Evolutionary conservation across 2,888 invertebrate genomes (phyloP), one percentile per base, ranked within the genome.

Genomic region (Chaitophorus viminalis): DNA sequence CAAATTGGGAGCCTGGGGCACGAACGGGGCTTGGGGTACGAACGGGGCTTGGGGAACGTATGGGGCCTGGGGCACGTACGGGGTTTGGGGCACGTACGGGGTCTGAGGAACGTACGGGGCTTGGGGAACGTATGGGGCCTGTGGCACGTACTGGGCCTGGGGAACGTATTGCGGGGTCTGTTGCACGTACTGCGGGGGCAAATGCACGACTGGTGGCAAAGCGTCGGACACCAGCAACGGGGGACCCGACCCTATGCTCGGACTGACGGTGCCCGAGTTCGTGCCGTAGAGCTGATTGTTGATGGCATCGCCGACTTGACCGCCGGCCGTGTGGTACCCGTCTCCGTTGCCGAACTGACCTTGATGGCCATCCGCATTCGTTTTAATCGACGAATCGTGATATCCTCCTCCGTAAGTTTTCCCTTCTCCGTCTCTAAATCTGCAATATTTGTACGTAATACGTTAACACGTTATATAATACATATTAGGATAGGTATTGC

Each of bases 351-450:
- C 90, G 79, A 89, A 90, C 54, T 90, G 90, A 4, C 90, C 90
- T 25, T 88, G 89, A 9, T 90, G 89, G 1, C 89, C 90, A 18
- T 82, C 76, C 29, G 89, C 89, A 81, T 90, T 90, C n/a, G 89
- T 89, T 77, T 90, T 90, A 29, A 90, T 86, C 72, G 90, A 89
- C 68, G 90, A 89, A 82, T 90, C 90, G 88, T 90, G 90, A 75
- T 88, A 90, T 1, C 90, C 90, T 14, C 90, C 90, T 75, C 90
- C 90, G 79, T 89, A 90, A 3, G 90, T 90, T 33, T 90, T 89
- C 39, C 90, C 90, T 18, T 90, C 90, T 11, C 90, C 90, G 81
- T 90, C 90, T 39, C 90, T 79, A 36, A 89, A 90, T 60, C 90
- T 90, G 82, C 9, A 86, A 88, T n/a, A n/a, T 46, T 46, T 46